phyloP scores from a whole-genome alignment of 2,888 invertebrate genomes.

The Ferdinandea cuprea region DNA sequence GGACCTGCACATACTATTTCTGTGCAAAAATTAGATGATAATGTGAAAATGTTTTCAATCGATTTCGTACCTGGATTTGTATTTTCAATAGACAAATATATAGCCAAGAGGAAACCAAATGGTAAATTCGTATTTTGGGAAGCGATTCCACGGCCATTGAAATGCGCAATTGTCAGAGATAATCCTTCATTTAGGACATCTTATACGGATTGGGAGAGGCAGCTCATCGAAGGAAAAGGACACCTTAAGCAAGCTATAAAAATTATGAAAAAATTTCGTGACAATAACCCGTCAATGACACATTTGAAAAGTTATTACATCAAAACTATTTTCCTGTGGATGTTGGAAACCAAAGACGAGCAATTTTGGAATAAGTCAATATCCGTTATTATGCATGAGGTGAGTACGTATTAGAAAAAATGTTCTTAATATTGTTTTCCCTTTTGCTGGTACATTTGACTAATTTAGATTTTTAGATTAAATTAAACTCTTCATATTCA shows the following conservation, averaged over 20 bases:
- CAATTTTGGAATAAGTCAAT: constrained; percentile 31
- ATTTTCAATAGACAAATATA: neutral
- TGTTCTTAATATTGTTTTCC: no score
- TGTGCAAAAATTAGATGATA: neutral
- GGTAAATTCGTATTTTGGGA: constrained; percentile 12
- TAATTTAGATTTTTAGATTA: no score
- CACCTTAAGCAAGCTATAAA: constrained; percentile 16
- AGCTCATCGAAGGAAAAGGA: neutral
- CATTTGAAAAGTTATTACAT: constrained; percentile 44
- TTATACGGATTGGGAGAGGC: constrained; percentile 12
- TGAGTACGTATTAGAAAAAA: no score
- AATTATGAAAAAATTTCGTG: constrained; percentile 38
- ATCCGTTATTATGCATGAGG: constrained; percentile 3
- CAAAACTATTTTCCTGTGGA: constrained; percentile 48
- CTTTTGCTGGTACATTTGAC: no score
- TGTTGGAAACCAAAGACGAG: neutral
- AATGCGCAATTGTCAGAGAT: neutral
- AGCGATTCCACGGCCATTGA: constrained; percentile 22
- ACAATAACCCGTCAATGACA: constrained; percentile 1
- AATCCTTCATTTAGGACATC: constrained; percentile 39
- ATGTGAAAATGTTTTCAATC: neutral
- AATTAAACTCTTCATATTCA: no score
- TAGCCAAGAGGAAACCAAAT: neutral
- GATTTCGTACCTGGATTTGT: constrained; percentile 19
- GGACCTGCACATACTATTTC: constrained; percentile 37